Base-by-base conservation (phyloP, 2,113 vertebrate species). In the Artemisiospiza belli region DNA sequence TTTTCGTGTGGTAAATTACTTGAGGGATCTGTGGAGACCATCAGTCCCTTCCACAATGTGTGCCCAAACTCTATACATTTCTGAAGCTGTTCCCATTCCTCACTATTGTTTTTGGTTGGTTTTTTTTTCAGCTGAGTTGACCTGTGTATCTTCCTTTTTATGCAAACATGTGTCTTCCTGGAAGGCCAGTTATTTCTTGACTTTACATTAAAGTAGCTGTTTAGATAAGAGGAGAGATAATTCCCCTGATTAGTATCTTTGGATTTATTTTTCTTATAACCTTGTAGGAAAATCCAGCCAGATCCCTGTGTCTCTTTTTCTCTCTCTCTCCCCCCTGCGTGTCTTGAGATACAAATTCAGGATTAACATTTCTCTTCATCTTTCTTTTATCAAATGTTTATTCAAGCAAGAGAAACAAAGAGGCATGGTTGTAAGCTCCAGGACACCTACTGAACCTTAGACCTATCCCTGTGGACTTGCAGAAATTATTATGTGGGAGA, bases 341-440 rank as follows among this genome's bases (percentile, higher is more conserved):
- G 87, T 75, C 92, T 88, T 84, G 77, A 74, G 95, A 89, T 92
- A 95, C 93, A 96, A 94, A 96, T 94, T 95, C 75, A 79, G 92
- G 94, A 96, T 95, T 95, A 97, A 82, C 89, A 27, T 79, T 83
- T 96, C 87, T 86, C 47, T 83, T 84, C 91, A 80, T 87, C 80
- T 89, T 64, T n/a, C 55, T 69, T 96, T 95, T 88, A 73, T 92
- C 68, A n/a, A 83, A 70, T 94, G 62, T 84, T 92, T 95, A 63
- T 93, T 92, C 83, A 87, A 87, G 57, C 39, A 87, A 83, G 35
- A 86, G 72, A 89, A 94, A 93, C 90, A 91, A 89, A 93, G 92
- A 83, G 54, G 46, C 66, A 58, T 54, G 66, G 58, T 82, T 87
- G 83, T 96, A 96, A 94, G 91, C 79, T 87, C 51, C 77, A 92